Evolutionary conservation across 2,888 invertebrate species (phyloP).

Genomic region (Hypselothyrea guttata): DNA sequence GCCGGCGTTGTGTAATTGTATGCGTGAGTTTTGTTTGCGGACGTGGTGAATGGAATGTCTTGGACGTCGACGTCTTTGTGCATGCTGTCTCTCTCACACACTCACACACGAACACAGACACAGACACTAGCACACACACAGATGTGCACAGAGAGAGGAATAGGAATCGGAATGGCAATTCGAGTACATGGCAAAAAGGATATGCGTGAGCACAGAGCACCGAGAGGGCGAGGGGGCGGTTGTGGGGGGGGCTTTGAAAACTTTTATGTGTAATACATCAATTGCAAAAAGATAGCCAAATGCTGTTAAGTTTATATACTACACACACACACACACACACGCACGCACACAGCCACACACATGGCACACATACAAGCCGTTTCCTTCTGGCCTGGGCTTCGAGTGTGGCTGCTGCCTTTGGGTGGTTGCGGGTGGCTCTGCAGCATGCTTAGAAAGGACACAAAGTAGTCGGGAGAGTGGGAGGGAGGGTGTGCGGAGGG

Average conservation of each 20-base stretch:
- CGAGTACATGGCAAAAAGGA: slow-evolving; percentile 61
- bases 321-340: slow-evolving; percentile 36
- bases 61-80: slow-evolving; percentile 52
- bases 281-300: slow-evolving; percentile 81
- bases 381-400: slow-evolving; percentile 15
- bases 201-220: slow-evolving; percentile 26
- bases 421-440: slow-evolving; percentile 45
- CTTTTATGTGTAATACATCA: slow-evolving; percentile 80
- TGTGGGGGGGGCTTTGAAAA: slow-evolving; percentile 61
- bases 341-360: slow-evolving; percentile 28
- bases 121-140: slow-evolving; percentile 1
- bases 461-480: background rate
- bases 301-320: slow-evolving; percentile 79
- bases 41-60: slow-evolving; percentile 72
- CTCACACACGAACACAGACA: slow-evolving; percentile 27
- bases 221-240: too few relatives aligned
- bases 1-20: slow-evolving; percentile 65
- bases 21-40: slow-evolving; percentile 78
- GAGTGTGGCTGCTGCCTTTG: slow-evolving; percentile 18
- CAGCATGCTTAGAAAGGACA: slow-evolving; percentile 64
- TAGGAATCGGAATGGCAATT: slow-evolving; percentile 55
- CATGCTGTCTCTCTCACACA: slow-evolving; percentile 47
- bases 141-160: slow-evolving; percentile 22
- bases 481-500: background rate
- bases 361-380: slow-evolving; percentile 29